A percentile compares a stretch with the other conserved stretches of the same genome.
These are phyloP conservation scores for Delia radicum DNA, from an alignment of 1,140 invertebrate genomes.

Conservation along the genomic window DNA sequence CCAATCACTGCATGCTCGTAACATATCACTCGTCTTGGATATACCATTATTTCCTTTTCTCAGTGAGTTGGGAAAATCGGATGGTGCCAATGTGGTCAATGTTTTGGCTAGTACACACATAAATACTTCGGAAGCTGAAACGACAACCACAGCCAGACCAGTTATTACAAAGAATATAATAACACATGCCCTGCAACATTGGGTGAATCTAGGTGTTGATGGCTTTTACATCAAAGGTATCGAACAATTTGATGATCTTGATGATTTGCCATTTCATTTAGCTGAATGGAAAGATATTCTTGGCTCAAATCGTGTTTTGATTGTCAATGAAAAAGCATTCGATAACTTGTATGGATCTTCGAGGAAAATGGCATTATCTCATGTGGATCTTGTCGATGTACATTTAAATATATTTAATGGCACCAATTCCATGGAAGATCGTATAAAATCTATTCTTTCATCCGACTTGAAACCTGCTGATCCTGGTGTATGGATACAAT, in stretches of 20 bases:
- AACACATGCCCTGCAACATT: constrained; percentile 64
- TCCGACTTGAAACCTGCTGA: constrained; percentile 55
- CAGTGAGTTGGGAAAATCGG: constrained; percentile 47
- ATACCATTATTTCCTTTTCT: constrained; percentile 68
- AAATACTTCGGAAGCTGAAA: neutral
- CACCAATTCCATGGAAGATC: constrained; percentile 60
- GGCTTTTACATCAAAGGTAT: constrained; percentile 80
- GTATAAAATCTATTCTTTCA: constrained; percentile 61
- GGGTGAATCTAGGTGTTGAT: constrained; percentile 69
- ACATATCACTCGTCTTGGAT: constrained; percentile 75
- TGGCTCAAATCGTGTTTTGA: constrained; percentile 64
- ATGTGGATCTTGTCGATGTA: constrained; percentile 72
- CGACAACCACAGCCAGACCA: neutral
- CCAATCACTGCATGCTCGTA: constrained; percentile 61
- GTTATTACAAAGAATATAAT: constrained; percentile 48
- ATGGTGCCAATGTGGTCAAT: constrained; percentile 9
- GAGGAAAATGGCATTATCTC: constrained; percentile 61
- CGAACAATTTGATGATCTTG: constrained; percentile 58
- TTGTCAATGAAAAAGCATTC: constrained; percentile 65
- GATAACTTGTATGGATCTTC: constrained; percentile 53
- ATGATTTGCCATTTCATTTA: constrained; percentile 58
- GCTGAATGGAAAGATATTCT: constrained; percentile 68
- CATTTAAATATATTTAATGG: constrained; percentile 64
- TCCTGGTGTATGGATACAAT: constrained; percentile 69
- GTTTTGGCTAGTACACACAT: neutral